Evolutionary conservation across 2,797 vertebrate species (phyloP).

Genomic region (Pseudochromis fuscus): DNA sequence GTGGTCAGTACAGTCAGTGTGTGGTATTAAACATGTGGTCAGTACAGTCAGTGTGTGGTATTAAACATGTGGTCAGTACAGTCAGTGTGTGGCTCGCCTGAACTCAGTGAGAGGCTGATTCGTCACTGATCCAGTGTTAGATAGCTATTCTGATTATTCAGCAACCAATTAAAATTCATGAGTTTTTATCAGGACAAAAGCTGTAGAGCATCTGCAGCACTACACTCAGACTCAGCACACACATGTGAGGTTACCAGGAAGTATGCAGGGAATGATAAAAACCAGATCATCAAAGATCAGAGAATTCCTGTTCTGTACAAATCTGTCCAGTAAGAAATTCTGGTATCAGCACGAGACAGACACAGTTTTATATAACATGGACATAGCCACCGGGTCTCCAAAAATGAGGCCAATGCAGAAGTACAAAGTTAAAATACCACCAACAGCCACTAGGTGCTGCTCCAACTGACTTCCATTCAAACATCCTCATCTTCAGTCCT

Average conservation of each 20-base stretch:
- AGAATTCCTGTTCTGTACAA: background rate
- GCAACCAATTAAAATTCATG: conserved; percentile 25
- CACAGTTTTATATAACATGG: background rate
- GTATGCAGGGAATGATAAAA: background rate
- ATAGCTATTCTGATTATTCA: conserved; percentile 19
- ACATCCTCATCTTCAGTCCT: no score
- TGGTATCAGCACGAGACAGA: no score
- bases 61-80: background rate
- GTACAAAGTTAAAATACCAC: no score
- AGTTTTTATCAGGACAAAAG: conserved; percentile 3
- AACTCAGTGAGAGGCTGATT: background rate
- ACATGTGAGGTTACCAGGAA: background rate
- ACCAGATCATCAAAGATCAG: background rate
- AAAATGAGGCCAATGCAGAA: no score
- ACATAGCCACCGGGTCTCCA: no score
- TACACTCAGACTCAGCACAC: background rate
- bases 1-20: background rate
- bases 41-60: background rate
- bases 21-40: no score
- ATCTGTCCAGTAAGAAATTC: background rate
- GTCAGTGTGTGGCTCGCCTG: background rate
- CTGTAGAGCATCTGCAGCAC: background rate
- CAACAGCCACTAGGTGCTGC: no score
- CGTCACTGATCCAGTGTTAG: background rate
- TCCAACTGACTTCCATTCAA: no score